phyloP scores from a whole-genome alignment of 2,797 vertebrate species.

The Manis javanica region DNA sequence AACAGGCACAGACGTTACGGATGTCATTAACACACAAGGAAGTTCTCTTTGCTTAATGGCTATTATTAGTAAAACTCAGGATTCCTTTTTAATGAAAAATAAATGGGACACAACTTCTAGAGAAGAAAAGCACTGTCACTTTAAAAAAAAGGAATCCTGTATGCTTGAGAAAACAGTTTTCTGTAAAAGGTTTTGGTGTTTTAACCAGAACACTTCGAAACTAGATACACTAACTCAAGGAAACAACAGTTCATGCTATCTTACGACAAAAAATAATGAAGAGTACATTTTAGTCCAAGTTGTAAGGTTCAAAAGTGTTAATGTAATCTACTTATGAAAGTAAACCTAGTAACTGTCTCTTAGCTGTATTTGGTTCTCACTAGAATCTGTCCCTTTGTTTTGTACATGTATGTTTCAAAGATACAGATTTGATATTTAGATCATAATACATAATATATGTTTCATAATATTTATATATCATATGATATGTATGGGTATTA shows the following conservation, averaged over 20 bases:
- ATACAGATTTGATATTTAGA: neutral
- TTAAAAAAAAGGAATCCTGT: neutral
- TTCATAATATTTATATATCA: neutral
- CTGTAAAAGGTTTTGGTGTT: neutral
- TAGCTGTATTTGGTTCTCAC: neutral
- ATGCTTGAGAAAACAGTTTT: conserved; percentile 7
- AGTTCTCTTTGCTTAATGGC: conserved; percentile 74
- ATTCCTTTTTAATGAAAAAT: conserved; percentile 80
- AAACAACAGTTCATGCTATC: neutral
- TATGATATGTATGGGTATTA: neutral
- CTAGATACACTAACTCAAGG: neutral
- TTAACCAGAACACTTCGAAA: conserved; percentile 26
- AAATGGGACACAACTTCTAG: conserved; percentile 71
- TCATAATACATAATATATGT: neutral
- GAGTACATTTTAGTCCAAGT: neutral
- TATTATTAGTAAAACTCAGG: conserved; percentile 79
- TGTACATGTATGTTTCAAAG: neutral
- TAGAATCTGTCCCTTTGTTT: neutral
- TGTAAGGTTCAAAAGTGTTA: conserved; percentile 7
- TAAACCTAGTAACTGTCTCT: neutral
- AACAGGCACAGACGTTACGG: neutral
- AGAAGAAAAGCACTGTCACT: neutral
- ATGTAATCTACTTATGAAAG: neutral
- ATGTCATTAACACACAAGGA: conserved; percentile 69
- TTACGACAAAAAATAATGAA: neutral